Evolutionary conservation across 2,888 invertebrate species (phyloP).

Genomic region (Empis stercorea): DNA sequence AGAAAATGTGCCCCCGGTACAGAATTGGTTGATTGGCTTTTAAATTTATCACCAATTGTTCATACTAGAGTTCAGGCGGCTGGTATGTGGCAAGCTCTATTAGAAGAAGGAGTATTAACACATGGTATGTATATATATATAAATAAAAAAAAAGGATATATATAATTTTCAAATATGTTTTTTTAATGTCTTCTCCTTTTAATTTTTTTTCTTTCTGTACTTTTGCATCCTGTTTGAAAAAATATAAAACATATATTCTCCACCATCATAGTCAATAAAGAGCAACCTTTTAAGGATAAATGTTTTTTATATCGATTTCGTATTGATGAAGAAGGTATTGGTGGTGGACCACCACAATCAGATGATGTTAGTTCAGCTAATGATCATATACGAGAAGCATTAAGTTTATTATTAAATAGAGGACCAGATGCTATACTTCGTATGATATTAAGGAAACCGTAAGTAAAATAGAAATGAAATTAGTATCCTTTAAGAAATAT

Average conservation of each 20-base stretch:
- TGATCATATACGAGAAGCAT: constrained; percentile 52
- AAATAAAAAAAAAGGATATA: too few species aligned
- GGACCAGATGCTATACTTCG: constrained; percentile 68
- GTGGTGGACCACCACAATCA: constrained; percentile 41
- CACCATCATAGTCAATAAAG: constrained; percentile 66
- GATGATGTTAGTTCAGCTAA: constrained; percentile 53
- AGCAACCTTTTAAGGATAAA: constrained; percentile 72
- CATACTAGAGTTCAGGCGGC: constrained; percentile 56
- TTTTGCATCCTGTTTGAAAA: too few species aligned
- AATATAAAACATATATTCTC: too few species aligned
- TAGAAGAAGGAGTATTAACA: constrained; percentile 65
- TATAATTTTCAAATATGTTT: not conserved
- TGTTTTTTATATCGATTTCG: constrained; percentile 70
- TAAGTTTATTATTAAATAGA: constrained; percentile 52
- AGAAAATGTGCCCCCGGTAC: constrained; percentile 62
- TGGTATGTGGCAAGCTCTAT: constrained; percentile 71
- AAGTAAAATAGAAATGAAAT: constrained; percentile 34
- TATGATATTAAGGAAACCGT: constrained; percentile 70
- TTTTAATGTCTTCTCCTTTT: not conserved
- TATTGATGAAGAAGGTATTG: constrained; percentile 53
- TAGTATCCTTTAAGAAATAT: too few species aligned
- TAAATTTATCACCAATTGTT: constrained; percentile 48
- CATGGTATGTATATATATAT: constrained; percentile 64
- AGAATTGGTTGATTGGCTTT: constrained; percentile 70
- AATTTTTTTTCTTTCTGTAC: not conserved